Evolutionary conservation across 2,888 invertebrate genomes (phyloP), one percentile per base, ranked within the genome.

Genomic region (Caradrina kadenii): DNA sequence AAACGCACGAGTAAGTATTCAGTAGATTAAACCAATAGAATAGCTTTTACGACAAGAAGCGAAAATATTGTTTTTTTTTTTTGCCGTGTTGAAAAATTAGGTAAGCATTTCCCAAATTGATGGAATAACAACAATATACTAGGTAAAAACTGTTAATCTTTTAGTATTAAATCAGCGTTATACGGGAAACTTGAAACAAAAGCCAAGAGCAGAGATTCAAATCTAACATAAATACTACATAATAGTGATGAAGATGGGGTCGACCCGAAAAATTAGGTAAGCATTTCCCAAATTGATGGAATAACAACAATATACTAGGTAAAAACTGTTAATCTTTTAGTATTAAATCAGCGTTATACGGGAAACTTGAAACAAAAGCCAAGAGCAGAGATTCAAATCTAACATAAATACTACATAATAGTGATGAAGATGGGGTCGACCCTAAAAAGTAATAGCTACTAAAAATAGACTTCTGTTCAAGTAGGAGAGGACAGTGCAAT

Each of bases 401-500:
- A 59, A 62, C 63, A 67, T 52, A 13, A 60, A 69, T 45, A 70
- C 26, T 64, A 55, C 48, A 55, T 53, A 19, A 59, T 63, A 50
- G 55, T 70, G 48, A 76, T 63, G 50, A 31, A 67, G 59, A 71
- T 71, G 19, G 6, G 59, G 61, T 52, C 63, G 63, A 59, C 62
- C 62, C 66, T 74, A 66, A 71, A 79, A 63, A 64, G 68, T 79
- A 81, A 80, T 80, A 54, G 63, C 22, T 21, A 61, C 74, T 80
- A 68, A 80, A 82, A 77, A 81, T 81, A 82, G 60, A 66, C 60
- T 64, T 42, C 65, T 67, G 61, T 67, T 73, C 56, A 17, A 52
- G 52, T 67, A 39, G 31, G 60, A 58, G 55, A 60, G 5, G 48
- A 65, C 31, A 50, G 13, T 55, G 63, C 31, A 76, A 54, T 50